A percentile compares a stretch with the other conserved stretches of the same genome.
Conservation (phyloP, 2,888 invertebrate genomes). For the Zootermopsis nevadensis region DNA sequence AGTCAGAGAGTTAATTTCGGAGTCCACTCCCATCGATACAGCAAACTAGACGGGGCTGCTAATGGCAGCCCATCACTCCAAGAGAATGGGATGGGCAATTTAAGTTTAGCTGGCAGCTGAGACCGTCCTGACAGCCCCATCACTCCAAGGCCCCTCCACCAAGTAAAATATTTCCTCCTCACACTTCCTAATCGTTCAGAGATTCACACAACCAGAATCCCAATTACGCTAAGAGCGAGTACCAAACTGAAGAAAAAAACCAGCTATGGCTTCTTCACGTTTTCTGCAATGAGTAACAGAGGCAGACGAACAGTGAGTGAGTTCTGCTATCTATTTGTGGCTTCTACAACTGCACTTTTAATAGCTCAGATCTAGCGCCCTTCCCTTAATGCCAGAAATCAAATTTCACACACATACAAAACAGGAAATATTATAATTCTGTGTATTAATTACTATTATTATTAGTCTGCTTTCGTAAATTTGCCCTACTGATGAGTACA, state of each 20-base stretch:
- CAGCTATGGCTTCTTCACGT: no score
- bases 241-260: not conserved
- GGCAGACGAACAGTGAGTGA: no score
- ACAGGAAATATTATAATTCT: no score
- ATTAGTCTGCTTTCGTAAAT: no score
- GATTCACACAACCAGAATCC: not conserved
- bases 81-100: not conserved
- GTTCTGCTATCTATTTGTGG: no score
- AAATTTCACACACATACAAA: no score
- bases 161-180: not conserved
- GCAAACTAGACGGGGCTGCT: not conserved
- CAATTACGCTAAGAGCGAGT: not conserved
- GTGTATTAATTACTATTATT: no score
- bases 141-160: not conserved
- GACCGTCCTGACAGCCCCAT: not conserved
- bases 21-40: not conserved
- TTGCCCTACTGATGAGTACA: no score
- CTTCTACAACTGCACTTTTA: no score
- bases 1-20: not conserved
- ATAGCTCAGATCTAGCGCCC: no score
- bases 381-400: no score
- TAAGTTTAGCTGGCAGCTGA: slow-evolving; percentile 20
- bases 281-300: no score
- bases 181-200: not conserved
- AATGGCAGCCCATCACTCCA: slow-evolving; percentile 18